Base-by-base conservation (phyloP, 2,888 invertebrate genomes). In the Nomada flava region DNA sequence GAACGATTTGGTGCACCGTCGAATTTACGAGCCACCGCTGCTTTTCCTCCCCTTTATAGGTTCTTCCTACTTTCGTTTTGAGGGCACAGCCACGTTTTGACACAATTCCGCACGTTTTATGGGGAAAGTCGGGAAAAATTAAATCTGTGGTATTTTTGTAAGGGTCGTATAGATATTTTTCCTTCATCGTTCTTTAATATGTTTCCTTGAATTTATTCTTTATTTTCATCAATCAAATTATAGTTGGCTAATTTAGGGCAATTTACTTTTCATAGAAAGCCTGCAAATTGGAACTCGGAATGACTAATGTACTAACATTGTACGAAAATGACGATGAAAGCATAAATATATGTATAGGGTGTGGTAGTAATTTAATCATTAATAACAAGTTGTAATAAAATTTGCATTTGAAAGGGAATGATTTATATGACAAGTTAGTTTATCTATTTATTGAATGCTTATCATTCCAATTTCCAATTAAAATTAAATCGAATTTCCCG, bases 1-100 rank as follows among this genome's bases (percentile, higher is more conserved):
- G 81, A 73, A 77, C 83, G 77, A 76, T 77, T 77, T 71, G 67
- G 74, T 81, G 68, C 82, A 80, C 72, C 76, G 65, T 76, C 80
- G 76, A 69, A 70, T 74, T 69, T 65, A 78, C 42, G 70, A 65
- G 36, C 62, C 47, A 2, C 42, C 52, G 23, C 20, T n/a, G 47
- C 42, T 50, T 63, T 26, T 57, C 55, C 15, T 47, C 7, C 47
- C 57, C 29, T 44, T 69, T 23, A 47, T 26, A 50, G 29, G 0
- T 9, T 20, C 18, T 63, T 55, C 57, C 23, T 10, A 10, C 36
- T 23, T 18, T 52, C 42, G 20, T 50, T 69, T 23, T 20, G 4
- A 9, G 7, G 18, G 23, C 55, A 5, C 23, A 57, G 18, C 10
- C 65, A 52, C 64, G n/a, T 5, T 18, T 18, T 5, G 18, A 13